phyloP scores from a whole-genome alignment of 2,888 invertebrate genomes.

The Ophion costatus region DNA sequence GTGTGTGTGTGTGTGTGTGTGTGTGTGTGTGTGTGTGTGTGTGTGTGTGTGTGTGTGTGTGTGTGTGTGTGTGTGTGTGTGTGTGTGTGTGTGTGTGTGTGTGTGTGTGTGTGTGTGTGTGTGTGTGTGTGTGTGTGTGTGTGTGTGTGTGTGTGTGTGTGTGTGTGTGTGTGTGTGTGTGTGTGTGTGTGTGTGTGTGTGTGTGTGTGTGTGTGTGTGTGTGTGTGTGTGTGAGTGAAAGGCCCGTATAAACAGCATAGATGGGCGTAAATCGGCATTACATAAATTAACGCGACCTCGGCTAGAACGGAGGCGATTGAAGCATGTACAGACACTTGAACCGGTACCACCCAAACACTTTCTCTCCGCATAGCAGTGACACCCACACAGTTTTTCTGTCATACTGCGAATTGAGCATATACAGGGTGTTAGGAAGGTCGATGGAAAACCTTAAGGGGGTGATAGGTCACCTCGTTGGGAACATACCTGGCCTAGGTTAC shows the following conservation, averaged over 20 bases:
- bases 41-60: neutral
- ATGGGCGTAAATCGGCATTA: slow-evolving; percentile 77
- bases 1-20: neutral
- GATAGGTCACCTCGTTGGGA: too few relatives aligned
- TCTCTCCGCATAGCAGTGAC: slow-evolving; percentile 74
- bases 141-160: neutral
- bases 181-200: neutral
- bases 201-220: neutral
- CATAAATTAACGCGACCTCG: slow-evolving; percentile 75
- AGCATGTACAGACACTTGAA: slow-evolving; percentile 19
- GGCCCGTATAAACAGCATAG: too few relatives aligned
- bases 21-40: too few relatives aligned
- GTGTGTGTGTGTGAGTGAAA: too few relatives aligned
- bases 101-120: neutral
- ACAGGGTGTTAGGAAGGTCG: too few relatives aligned
- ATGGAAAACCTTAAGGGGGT: too few relatives aligned
- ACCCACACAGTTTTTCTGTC: slow-evolving; percentile 69
- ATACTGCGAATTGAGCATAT: slow-evolving; percentile 19
- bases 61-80: neutral
- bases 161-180: neutral
- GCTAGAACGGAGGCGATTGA: slow-evolving; percentile 61
- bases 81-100: neutral
- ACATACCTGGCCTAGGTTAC: too few relatives aligned
- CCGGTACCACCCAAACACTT: slow-evolving; percentile 69
- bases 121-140: neutral